Evolutionary conservation across 2,888 invertebrate species (phyloP), one percentile per base, ranked within the genome.

Genomic region (Paralinhomoeus sp.): DNA sequence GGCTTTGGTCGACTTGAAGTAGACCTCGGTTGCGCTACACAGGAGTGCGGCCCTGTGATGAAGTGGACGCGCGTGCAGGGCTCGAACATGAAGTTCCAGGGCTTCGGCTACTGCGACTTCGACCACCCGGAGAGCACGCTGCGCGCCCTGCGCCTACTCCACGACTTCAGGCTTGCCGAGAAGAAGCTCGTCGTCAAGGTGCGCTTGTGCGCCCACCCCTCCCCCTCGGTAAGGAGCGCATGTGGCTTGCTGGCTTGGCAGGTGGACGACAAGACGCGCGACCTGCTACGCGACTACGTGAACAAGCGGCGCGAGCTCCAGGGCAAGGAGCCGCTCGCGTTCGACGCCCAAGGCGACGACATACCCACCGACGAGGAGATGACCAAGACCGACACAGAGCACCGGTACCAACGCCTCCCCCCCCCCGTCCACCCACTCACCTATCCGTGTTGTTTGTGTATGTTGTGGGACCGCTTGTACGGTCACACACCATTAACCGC

Each of bases 21-120:
- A 20, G 40, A 23, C 42, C 42, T 12, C 27, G 7, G 5, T 27
- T 12, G 7, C 27, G 7, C 5, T 27, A 9, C 27, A 27, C 50
- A 78, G 60, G 77, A 84, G 44, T 93, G 91, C 69, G 97, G 97
- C 3, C 77, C 78, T 48, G 85, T 97, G 41, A 72, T 83, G 17
- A 81, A 79, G 55, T 99, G 97, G 97, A 93, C 93, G 67, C 73
- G 93, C 47, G 89, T 93, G 20, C 83, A 85, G 63, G 75, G 73
- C 13, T 69, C 72, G 1, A 70, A 70, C 45, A 72, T 72, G 38
- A 72, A 71, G 54, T 58, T 71, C 33, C 72, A 72, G 62, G 84
- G 83, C 1, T 93, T 93, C 67, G 93, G 93, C 13, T 97, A 93
- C 69, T 87, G 91, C 69, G 93, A 93, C 69, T 84, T 83, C 66